Evolutionary conservation across 35 echinoderm and acorn worm genomes (phyloP).

Genomic region (Ptychodera flava): DNA sequence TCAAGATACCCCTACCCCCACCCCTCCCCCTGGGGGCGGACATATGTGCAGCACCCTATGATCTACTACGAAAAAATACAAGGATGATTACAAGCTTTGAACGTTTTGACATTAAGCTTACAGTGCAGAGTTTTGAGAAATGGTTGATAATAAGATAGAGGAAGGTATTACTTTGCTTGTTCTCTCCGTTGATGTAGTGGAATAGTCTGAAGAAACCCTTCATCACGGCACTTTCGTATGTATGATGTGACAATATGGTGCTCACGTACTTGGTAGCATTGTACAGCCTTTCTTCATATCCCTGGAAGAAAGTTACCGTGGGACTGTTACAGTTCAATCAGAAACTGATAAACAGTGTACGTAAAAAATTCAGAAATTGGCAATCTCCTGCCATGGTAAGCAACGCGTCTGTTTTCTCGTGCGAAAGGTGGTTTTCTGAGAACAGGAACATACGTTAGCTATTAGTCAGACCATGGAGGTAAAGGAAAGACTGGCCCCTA

Average conservation of each 20-base stretch:
- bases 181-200: conserved; percentile 55
- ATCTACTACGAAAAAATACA: background rate
- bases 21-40: background rate
- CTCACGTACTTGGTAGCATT: background rate
- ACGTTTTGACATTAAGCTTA: background rate
- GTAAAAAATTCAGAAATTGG: too few species aligned
- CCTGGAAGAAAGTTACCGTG: background rate
- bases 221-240: background rate
- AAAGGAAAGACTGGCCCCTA: too few species aligned
- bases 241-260: background rate
- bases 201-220: conserved; percentile 24
- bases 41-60: background rate
- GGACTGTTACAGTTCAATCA: background rate
- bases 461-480: too few species aligned
- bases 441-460: too few species aligned
- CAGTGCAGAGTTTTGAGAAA: too few species aligned
- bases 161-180: conserved; percentile 35
- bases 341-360: too few species aligned
- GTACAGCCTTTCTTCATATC: background rate
- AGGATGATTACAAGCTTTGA: background rate
- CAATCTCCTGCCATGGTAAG: too few species aligned
- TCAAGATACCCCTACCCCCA: background rate
- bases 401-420: too few species aligned
- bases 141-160: too few species aligned
- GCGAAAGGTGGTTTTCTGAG: too few species aligned